These are phyloP conservation scores for Pelvicachromis taeniatus DNA, from an alignment of 2,113 vertebrate species.

Conservation along the genomic window DNA sequence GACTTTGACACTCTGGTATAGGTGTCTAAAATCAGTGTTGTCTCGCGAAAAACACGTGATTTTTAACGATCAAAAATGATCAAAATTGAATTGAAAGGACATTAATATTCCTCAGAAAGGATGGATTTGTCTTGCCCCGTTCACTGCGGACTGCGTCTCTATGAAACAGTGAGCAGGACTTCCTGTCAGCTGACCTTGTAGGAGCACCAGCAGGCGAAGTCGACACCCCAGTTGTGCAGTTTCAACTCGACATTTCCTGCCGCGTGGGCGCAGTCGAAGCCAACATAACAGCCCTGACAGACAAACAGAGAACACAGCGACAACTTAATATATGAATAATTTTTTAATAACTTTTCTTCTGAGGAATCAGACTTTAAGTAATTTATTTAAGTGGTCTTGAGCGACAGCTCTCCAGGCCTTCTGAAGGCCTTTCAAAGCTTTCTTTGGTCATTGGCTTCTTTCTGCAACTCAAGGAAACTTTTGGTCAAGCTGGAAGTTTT, in stretches of 20 bases:
- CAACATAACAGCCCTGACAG: constrained; percentile 87
- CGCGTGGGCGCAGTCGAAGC: constrained; percentile 92
- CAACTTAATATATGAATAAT: background rate
- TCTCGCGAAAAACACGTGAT: no score
- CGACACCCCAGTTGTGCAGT: constrained; percentile 92
- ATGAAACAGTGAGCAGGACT: background rate
- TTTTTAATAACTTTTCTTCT: background rate
- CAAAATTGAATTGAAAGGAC: background rate
- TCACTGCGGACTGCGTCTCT: background rate
- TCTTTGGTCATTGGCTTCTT: background rate
- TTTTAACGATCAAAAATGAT: no score
- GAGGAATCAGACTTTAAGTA: rapidly evolving
- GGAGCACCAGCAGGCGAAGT: constrained; percentile 97
- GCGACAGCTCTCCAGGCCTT: background rate
- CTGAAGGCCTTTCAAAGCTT: background rate
- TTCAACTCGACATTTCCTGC: constrained; percentile 84
- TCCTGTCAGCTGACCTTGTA: constrained; percentile 82
- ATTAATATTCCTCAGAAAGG: background rate
- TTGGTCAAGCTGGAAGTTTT: rapidly evolving
- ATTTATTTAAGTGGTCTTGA: background rate
- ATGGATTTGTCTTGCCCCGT: background rate
- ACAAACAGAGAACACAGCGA: background rate
- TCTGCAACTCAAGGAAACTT: background rate
- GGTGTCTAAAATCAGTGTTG: background rate
- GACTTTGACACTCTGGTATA: background rate